Evolutionary conservation across 2,797 vertebrate genomes (phyloP).

Genomic region (Gallinago stenura): DNA sequence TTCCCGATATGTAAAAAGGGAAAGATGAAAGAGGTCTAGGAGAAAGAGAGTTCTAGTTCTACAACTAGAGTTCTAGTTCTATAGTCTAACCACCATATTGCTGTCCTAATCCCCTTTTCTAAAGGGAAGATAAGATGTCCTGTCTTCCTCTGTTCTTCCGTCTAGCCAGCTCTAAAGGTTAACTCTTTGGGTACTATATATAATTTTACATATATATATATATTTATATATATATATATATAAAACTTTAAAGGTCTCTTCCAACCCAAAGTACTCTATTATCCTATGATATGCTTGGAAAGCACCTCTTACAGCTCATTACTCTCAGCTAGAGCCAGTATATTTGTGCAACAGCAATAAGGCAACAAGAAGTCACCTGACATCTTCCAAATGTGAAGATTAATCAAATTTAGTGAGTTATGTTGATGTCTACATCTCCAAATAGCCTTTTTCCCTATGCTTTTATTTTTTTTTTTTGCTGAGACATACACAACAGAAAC

Average conservation of each 20-base stretch:
- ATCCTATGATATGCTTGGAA: neutral
- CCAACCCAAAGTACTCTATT: neutral
- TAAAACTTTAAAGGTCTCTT: neutral
- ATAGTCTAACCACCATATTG: neutral
- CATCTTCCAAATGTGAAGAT: neutral
- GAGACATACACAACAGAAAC: neutral
- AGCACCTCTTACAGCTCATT: neutral
- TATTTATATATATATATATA: too few species aligned
- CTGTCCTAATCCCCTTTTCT: neutral
- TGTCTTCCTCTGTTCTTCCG: neutral
- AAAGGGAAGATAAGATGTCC: neutral
- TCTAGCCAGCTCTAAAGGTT: neutral
- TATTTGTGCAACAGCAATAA: neutral
- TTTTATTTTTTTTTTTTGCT: neutral
- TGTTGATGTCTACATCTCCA: neutral
- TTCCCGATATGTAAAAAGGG: neutral
- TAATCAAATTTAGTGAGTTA: neutral
- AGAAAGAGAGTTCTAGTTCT: neutral
- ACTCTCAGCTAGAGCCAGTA: neutral
- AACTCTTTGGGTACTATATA: neutral
- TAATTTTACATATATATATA: neutral
- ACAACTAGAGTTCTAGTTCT: neutral
- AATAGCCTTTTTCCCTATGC: neutral
- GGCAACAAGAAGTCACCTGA: neutral
- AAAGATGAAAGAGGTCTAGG: neutral